phyloP scores from a whole-genome alignment of 1,140 invertebrate species.

The Penaeus vannamei region DNA sequence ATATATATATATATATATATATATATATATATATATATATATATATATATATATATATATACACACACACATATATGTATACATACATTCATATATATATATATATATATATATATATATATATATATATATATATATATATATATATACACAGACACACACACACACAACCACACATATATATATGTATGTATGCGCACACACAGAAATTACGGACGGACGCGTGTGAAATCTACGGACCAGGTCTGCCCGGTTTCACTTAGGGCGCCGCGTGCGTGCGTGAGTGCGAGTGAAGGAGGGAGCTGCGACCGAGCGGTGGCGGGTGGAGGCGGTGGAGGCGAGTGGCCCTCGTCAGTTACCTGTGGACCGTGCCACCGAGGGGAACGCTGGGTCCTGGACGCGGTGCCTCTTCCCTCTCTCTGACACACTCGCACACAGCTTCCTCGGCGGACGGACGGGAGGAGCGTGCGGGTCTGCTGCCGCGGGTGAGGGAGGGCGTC shows the following conservation, averaged over 20 bases:
- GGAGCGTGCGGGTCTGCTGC: no score
- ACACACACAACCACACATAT: no score
- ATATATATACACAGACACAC: background rate
- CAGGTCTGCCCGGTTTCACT: no score
- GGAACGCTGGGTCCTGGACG: background rate
- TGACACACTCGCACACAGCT: no score
- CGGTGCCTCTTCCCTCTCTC: background rate
- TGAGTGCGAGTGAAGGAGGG: no score
- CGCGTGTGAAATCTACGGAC: no score
- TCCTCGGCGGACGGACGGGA: no score
- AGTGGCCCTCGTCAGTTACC: conserved; percentile 17
- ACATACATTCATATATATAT: conserved; percentile 13
- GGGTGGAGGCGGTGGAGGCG: background rate
- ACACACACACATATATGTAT: background rate
- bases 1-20: background rate
- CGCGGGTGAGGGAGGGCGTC: no score
- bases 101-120: conserved; percentile 15
- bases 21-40: conserved; percentile 29
- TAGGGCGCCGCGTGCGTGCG: no score
- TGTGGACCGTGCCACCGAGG: conserved; percentile 18
- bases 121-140: background rate
- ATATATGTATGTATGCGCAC: background rate
- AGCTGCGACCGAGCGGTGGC: no score
- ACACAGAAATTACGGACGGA: background rate
- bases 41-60: conserved; percentile 4